These are phyloP conservation scores for Machimus rusticus DNA, from an alignment of 2,888 invertebrate genomes.

Conservation along the genomic window DNA sequence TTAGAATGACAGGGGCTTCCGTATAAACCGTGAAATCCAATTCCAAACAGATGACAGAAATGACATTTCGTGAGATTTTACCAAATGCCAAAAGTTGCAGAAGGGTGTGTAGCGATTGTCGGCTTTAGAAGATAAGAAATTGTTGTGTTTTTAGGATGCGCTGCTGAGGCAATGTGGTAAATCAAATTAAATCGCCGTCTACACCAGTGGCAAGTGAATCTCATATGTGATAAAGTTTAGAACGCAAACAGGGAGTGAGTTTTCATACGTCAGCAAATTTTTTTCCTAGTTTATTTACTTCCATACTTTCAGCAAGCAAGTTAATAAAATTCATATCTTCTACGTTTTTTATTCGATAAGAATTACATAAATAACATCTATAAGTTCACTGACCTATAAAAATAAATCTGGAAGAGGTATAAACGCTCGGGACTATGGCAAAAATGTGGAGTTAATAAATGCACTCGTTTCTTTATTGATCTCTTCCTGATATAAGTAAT, in stretches of 20 bases:
- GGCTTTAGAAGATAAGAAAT: background rate
- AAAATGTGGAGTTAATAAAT: background rate
- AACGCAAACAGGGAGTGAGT: background rate
- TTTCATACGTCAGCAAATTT: background rate
- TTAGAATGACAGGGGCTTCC: background rate
- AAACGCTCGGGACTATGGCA: background rate
- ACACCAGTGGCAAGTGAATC: background rate
- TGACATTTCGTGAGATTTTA: background rate
- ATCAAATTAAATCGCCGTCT: background rate
- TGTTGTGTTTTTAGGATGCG: background rate
- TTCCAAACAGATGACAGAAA: background rate
- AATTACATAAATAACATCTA: background rate
- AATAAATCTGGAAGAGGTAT: background rate
- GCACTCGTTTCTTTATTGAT: background rate
- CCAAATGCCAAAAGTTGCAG: background rate
- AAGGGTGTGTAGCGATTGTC: background rate
- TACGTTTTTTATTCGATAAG: background rate
- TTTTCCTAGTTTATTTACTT: background rate
- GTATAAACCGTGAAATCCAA: background rate
- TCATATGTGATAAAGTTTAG: background rate
- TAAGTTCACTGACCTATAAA: background rate
- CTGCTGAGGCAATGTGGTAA: background rate
- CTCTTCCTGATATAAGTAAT: background rate
- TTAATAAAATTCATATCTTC: background rate
- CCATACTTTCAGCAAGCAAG: background rate